Conservation (phyloP, 2,888 invertebrate species). For the Phalangium opilio region DNA sequence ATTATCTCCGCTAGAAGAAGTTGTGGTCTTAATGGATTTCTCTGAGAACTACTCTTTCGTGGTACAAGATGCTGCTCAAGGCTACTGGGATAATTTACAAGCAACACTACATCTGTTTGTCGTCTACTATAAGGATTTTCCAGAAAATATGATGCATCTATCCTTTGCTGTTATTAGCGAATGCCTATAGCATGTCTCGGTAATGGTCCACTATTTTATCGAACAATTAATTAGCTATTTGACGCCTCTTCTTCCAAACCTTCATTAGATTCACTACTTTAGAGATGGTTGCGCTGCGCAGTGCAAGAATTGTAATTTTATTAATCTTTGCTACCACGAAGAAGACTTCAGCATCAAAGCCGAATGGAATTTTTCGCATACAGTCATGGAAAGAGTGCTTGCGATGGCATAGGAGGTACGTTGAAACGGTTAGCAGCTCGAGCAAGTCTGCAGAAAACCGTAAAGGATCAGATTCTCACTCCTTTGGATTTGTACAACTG, state of each 20-base stretch:
- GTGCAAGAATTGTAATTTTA: conserved; percentile 20
- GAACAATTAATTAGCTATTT: conserved; percentile 4
- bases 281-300: too few relatives aligned
- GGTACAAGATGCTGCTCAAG: conserved; percentile 21
- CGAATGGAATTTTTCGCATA: conserved; percentile 22
- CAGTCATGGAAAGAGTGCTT: too few relatives aligned
- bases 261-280: conserved; percentile 16
- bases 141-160: background rate
- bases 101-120: conserved; percentile 15
- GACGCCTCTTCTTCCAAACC: background rate
- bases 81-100: conserved; percentile 20
- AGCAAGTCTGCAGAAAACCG: too few relatives aligned
- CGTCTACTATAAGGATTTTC: conserved; percentile 2
- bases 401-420: too few relatives aligned
- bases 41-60: conserved; percentile 20
- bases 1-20: background rate
- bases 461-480: too few relatives aligned
- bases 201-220: conserved; percentile 15
- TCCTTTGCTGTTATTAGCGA: conserved; percentile 13
- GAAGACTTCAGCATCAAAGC: conserved; percentile 19
- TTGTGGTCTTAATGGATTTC: conserved; percentile 19
- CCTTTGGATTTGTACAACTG: too few relatives aligned
- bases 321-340: conserved; percentile 18
- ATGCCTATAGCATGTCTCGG: conserved; percentile 15
- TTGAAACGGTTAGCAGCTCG: too few relatives aligned